Evolutionary conservation across 1,140 invertebrate species (phyloP), one percentile per base, ranked within the genome.

Genomic region (Camponotus floridanus): DNA sequence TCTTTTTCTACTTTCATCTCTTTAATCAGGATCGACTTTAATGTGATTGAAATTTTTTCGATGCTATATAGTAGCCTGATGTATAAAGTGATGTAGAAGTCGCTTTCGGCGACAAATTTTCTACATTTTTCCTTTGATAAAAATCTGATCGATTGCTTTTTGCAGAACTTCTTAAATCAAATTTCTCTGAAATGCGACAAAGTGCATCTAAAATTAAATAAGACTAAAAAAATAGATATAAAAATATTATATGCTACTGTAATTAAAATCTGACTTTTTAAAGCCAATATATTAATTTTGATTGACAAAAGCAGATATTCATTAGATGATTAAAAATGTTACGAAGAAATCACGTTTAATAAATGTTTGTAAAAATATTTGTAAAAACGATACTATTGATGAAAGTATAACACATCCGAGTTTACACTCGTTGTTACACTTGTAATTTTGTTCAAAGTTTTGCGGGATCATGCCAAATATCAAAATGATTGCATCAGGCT

Each of bases 21-120:
- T 73, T 51, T 71, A 33, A 73, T 83, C 39, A 74, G 31, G 26
- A 73, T 83, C 73, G 68, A 26, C 51, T 83, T 74, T 74, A 83
- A 83, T 74, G 59, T 45, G 79, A 83, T 83, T 74, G 68, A 73
- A 83, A 13, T 31, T 71, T 59, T 74, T 31, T 48, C 9, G n/a
- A n/a, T 21, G 26, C 36, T 13, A 3, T 3, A 68, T 3, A 0
- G 31, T 33, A 18, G 15, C 13, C 39, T 42, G 57, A 71, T 21
- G 6, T n/a, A 62, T 65, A 62, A 74, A 65, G 11, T 18, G 18
- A 13, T 21, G 26, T 15, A 59, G 13, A 62, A 3, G 33, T 65
- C 48, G 33, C 42, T 21, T 13, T 62, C 6, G 33, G 3, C 21
- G 42, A 33, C 13, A 33, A 9, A 68, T 45, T 83, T 6, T 31